These are phyloP conservation scores for Romanomermis culicivorax DNA, from an alignment of 2,888 invertebrate genomes.

Conservation along the genomic window DNA sequence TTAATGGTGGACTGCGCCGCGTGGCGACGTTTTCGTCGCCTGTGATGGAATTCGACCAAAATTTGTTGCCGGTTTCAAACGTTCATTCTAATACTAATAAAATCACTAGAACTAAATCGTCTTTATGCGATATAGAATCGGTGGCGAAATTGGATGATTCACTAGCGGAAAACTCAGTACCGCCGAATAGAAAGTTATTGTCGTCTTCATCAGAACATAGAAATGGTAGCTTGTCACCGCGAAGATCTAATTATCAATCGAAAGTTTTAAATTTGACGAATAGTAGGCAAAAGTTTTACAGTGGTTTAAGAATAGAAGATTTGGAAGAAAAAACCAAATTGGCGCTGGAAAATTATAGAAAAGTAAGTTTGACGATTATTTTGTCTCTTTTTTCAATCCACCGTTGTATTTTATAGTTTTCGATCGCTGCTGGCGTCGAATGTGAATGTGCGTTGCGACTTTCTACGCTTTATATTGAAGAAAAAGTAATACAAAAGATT, in stretches of 20 bases:
- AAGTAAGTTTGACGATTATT: background rate
- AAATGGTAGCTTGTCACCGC: background rate
- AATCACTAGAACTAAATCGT: background rate
- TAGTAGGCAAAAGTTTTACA: background rate
- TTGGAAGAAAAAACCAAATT: constrained; percentile 19
- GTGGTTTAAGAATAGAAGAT: constrained; percentile 4
- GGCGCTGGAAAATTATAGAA: constrained; percentile 23
- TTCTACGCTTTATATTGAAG: constrained; percentile 12
- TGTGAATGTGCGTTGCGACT: constrained; percentile 26
- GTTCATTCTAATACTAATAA: too few relatives aligned
- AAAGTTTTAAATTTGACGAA: background rate
- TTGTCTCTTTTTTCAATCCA: too few relatives aligned
- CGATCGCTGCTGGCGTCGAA: constrained; percentile 22
- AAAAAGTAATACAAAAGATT: background rate
- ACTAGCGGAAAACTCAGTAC: too few relatives aligned
- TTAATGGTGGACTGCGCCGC: background rate
- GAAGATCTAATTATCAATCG: background rate
- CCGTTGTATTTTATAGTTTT: too few relatives aligned
- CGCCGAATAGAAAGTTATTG: too few relatives aligned
- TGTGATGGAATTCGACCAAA: background rate
- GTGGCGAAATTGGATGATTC: background rate
- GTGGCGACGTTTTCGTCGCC: background rate
- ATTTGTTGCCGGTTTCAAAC: too few relatives aligned
- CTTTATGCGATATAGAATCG: too few relatives aligned
- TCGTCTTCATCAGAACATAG: background rate